Base-by-base conservation (phyloP, 2,113 vertebrate species). In the Pelodiscus sinensis region DNA sequence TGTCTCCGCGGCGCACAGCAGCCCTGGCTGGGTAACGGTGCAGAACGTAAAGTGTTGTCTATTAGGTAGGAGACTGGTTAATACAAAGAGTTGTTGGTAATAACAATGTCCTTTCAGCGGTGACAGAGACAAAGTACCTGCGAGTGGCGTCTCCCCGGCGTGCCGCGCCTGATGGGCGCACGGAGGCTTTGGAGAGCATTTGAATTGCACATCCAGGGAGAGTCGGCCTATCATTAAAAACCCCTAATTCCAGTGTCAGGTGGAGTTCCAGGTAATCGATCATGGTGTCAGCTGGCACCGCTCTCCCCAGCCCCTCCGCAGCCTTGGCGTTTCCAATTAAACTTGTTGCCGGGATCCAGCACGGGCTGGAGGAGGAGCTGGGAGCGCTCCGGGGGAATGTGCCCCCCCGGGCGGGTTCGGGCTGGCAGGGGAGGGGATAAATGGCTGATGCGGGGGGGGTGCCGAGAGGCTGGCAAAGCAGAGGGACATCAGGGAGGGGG, bases 71-170 rank as follows among this genome's bases (percentile, higher is more conserved):
- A 98, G 98, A 99, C 98, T 98, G 98, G 98, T 98, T 99, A 99
- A 99, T 99, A 98, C 98, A 99, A 98, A 99, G 98, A 98, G 98
- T 98, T 99, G 98, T 99, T 98, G 98, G 98, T 99, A 99, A 99
- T 99, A 99, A 99, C 99, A 99, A 99, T 99, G 98, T 99, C 99
- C 98, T 98, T 98, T 98, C 98, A 98, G 96, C 95, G 94, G 97
- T 99, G 99, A 99, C 99, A 99, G 98, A 99, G 99, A 99, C 98
- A 99, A 98, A 99, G 98, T 98, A 98, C 98, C 98, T 98, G 98
- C 98, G 96, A 98, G 98, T 98, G 98, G 98, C 98, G 98, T 98
- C 97, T 98, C 98, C 98, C 97, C 97, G 98, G 98, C 97, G 91
- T 97, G 97, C 98, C 98, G 98, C 98, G 95, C 98, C 98, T 98